These are phyloP conservation scores for Mnemiopsis leidyi DNA, from an alignment of 37 sponge, comb jelly and placozoan species.

Conservation along the genomic window DNA sequence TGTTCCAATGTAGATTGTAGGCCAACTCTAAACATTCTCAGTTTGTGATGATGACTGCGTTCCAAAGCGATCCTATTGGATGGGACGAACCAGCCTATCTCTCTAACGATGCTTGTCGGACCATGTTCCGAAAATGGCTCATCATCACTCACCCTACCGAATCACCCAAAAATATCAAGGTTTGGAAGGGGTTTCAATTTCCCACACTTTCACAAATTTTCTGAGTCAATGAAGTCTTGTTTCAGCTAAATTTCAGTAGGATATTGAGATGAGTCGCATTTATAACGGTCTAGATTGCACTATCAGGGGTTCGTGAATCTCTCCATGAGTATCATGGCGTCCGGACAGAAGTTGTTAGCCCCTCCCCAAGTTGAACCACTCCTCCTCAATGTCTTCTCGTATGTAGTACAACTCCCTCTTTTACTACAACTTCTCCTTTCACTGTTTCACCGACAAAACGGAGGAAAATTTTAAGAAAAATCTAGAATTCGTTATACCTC, in stretches of 20 bases:
- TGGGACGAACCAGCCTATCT: slow-evolving; percentile 44
- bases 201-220: not conserved
- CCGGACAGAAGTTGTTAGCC: slow-evolving; percentile 2
- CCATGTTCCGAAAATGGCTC: slow-evolving; percentile 32
- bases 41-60: slow-evolving; percentile 36
- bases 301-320: not conserved
- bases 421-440: no score
- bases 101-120: slow-evolving; percentile 1
- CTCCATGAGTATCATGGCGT: slow-evolving; percentile 33
- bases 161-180: slow-evolving; percentile 32
- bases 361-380: slow-evolving; percentile 37
- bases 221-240: not conserved
- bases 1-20: no score
- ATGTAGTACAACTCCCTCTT: not conserved
- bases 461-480: no score
- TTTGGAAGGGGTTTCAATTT: not conserved
- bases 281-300: no score
- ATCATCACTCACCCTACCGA: slow-evolving; percentile 25
- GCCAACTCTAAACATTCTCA: no score
- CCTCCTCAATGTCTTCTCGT: slow-evolving; percentile 26
- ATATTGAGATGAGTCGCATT: no score
- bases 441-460: no score
- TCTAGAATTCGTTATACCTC: no score
- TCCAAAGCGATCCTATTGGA: slow-evolving; percentile 31
- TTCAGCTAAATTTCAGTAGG: no score